Base-by-base conservation (phyloP, 2,888 invertebrate genomes). In the Pogonocherus hispidulus region DNA sequence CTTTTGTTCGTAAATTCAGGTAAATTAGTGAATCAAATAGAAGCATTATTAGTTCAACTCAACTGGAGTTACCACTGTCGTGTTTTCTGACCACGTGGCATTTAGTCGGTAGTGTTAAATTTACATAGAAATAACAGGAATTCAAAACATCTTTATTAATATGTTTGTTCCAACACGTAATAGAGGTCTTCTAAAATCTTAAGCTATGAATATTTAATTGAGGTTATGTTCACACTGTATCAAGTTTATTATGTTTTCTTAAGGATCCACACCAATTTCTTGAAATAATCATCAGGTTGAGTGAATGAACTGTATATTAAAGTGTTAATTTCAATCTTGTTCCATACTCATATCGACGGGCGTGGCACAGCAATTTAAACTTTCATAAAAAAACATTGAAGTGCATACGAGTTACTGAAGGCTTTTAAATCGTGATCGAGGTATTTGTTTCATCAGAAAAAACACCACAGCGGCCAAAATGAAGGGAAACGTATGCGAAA, bases 21-120 rank as follows among this genome's bases (percentile, higher is more conserved):
- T 54, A 57, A 60, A 54, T 41, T 41, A 41, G 41, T 41, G 5
- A 27, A 27, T 27, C 27, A 27, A 27, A 8, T 5, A 27, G 27
- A 27, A 27, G n/a, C n/a, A n/a, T n/a, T n/a, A n/a, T n/a, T n/a
- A n/a, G n/a, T n/a, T n/a, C n/a, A n/a, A n/a, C n/a, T n/a, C n/a
- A n/a, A n/a, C n/a, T n/a, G n/a, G n/a, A n/a, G n/a, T n/a, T n/a
- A n/a, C n/a, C n/a, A n/a, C n/a, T n/a, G n/a, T n/a, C n/a, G n/a
- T n/a, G n/a, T n/a, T n/a, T n/a, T n/a, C n/a, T n/a, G n/a, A n/a
- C n/a, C n/a, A n/a, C n/a, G n/a, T n/a, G n/a, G n/a, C n/a, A n/a
- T n/a, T n/a, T n/a, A n/a, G n/a, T n/a, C n/a, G n/a, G n/a, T n/a
- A n/a, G n/a, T n/a, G n/a, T n/a, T n/a, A n/a, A n/a, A n/a, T n/a